phyloP scores from a whole-genome alignment of 2,888 invertebrate genomes.

The Chromoteleia sp. region DNA sequence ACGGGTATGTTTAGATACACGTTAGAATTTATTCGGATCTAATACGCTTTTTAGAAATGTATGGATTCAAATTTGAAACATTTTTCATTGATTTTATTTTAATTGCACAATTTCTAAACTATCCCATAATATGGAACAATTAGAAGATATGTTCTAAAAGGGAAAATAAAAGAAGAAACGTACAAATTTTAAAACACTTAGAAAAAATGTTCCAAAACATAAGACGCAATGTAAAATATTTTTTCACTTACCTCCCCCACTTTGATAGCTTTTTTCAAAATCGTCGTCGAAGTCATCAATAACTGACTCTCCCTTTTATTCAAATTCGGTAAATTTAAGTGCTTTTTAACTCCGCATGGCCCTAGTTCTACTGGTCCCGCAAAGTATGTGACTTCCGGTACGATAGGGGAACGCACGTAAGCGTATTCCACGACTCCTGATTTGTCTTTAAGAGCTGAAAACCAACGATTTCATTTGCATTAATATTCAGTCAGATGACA shows the following conservation, averaged over 20 bases:
- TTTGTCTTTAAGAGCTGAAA: conserved; percentile 73
- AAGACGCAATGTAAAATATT: not conserved
- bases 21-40: too few relatives aligned
- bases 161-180: too few relatives aligned
- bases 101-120: too few relatives aligned
- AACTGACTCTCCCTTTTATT: conserved; percentile 74
- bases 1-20: too few relatives aligned
- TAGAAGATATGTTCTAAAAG: too few relatives aligned
- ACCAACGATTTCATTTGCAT: too few relatives aligned
- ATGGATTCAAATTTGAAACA: too few relatives aligned
- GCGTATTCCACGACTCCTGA: conserved; percentile 77
- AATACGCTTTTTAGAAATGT: too few relatives aligned
- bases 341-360: conserved; percentile 78
- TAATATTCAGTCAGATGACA: too few relatives aligned
- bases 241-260: conserved; percentile 47
- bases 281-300: conserved; percentile 72
- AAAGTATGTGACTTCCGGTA: conserved; percentile 79
- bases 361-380: conserved; percentile 78
- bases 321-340: conserved; percentile 78
- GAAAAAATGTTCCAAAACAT: not conserved
- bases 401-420: conserved; percentile 77
- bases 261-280: conserved; percentile 44
- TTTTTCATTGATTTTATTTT: too few relatives aligned
- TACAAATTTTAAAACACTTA: not conserved
- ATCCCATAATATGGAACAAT: too few relatives aligned